Evolutionary conservation across 2,888 invertebrate species (phyloP).

Genomic region (Nysson spinosus): DNA sequence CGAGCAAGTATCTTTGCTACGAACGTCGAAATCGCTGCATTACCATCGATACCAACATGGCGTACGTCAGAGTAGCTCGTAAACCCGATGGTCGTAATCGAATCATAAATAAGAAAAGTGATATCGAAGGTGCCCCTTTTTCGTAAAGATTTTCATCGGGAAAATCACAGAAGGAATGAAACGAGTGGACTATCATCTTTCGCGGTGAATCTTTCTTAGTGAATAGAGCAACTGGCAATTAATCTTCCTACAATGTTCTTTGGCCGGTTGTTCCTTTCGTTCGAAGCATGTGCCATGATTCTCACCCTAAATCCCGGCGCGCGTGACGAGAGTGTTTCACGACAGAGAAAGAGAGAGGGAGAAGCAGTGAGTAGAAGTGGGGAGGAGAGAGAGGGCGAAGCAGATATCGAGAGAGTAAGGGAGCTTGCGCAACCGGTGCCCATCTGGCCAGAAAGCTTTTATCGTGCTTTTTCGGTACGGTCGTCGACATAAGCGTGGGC

Average conservation of each 20-base stretch:
- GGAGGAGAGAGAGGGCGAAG: constrained; percentile 1
- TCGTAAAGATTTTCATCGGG: constrained; percentile 8
- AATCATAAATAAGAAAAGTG: constrained; percentile 35
- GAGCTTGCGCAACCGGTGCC: constrained; percentile 59
- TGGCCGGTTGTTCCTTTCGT: not conserved
- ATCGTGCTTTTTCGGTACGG: constrained; percentile 63
- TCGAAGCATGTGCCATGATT: constrained; percentile 35
- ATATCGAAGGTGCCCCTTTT: constrained; percentile 31
- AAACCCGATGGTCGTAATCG: constrained; percentile 7
- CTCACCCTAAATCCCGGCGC: constrained; percentile 27
- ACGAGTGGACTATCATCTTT: constrained; percentile 26
- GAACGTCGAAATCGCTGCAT: too few relatives aligned
- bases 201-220: not conserved
- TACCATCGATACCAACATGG: not conserved
- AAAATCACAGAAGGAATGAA: constrained; percentile 7
- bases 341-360: constrained; percentile 3
- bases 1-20: too few relatives aligned
- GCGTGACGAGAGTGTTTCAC: constrained; percentile 5
- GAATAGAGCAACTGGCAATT: constrained; percentile 27
- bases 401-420: constrained; percentile 14
- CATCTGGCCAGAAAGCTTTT: constrained; percentile 67
- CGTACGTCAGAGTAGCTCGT: not conserved
- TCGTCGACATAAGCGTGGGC: constrained; percentile 63
- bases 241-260: constrained; percentile 36
- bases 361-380: not conserved